Conservation (phyloP, 2,113 vertebrate species). For the Clarias magur region DNA sequence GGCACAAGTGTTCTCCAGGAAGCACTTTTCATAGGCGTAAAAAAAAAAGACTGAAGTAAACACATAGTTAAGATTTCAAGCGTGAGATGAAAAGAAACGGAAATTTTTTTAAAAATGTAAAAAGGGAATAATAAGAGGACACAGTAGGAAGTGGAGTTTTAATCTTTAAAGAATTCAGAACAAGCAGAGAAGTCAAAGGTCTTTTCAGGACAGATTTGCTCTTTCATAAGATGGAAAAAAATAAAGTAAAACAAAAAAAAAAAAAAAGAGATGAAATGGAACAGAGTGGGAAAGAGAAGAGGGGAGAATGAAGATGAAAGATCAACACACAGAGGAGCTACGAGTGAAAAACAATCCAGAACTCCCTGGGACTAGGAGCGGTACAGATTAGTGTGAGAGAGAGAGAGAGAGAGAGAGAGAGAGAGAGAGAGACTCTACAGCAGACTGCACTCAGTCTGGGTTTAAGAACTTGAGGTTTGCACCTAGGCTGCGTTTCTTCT, state of each 20-base stretch:
- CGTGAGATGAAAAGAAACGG: background rate
- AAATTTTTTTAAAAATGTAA: background rate
- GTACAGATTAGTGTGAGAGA: conserved; percentile 17
- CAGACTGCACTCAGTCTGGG: conserved; percentile 1
- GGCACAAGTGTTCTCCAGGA: background rate
- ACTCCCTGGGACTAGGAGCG: conserved; percentile 21
- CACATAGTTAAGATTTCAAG: background rate
- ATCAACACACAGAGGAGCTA: conserved; percentile 57
- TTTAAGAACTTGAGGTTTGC: conserved; percentile 58
- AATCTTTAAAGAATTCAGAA: conserved; percentile 40
- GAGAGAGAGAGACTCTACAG: conserved; percentile 29
- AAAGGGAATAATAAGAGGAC: background rate
- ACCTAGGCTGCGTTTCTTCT: conserved; percentile 62
- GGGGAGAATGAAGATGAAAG: conserved; percentile 46
- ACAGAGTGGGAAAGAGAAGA: background rate
- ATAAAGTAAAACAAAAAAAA: background rate
- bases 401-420: background rate
- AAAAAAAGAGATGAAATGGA: background rate
- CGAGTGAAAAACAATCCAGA: conserved; percentile 53
- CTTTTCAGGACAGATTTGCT: background rate
- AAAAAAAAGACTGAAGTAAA: background rate
- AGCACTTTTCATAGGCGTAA: background rate
- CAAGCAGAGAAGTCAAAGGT: conserved; percentile 20
- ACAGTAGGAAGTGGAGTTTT: conserved; percentile 44
- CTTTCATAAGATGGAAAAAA: background rate